Conservation (phyloP, 2,797 vertebrate genomes). For the Siniperca scherzeri region DNA sequence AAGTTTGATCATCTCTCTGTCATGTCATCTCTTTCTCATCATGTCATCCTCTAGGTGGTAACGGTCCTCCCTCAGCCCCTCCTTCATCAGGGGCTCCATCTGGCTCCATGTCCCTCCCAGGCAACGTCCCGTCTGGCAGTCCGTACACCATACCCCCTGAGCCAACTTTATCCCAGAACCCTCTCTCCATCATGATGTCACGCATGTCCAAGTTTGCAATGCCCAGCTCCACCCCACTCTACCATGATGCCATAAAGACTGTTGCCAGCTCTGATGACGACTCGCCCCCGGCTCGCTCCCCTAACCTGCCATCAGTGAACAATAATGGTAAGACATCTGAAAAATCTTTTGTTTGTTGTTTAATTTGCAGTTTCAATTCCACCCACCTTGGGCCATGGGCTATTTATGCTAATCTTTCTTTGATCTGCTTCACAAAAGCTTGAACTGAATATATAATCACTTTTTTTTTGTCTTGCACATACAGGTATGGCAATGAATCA, state of each 20-base stretch:
- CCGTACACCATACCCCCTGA: conserved; percentile 97
- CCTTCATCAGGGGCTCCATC: conserved; percentile 88
- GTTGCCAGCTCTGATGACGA: conserved; percentile 99
- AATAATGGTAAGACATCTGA: conserved; percentile 89
- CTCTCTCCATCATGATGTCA: conserved; percentile 99
- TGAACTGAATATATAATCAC: neutral
- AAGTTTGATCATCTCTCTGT: conserved; percentile 34
- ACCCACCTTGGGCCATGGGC: neutral
- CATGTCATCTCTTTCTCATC: conserved; percentile 20
- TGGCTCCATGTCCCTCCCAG: conserved; percentile 93
- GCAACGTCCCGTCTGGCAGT: conserved; percentile 95
- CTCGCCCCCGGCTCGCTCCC: conserved; percentile 97
- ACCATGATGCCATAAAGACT: conserved; percentile 99
- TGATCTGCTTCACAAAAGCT: neutral
- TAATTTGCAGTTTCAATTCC: conserved; percentile 12
- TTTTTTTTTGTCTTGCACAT: conserved; percentile 44
- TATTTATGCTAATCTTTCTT: neutral
- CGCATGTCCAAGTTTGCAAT: conserved; percentile 99
- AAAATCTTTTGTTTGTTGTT: conserved; percentile 5
- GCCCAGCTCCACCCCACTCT: conserved; percentile 99
- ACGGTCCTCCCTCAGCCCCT: conserved; percentile 91
- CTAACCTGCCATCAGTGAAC: conserved; percentile 96
- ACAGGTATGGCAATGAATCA: conserved; percentile 97
- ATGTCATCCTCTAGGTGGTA: conserved; percentile 88
- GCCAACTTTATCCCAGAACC: conserved; percentile 98